Evolutionary conservation across 2,113 vertebrate species (phyloP).

Genomic region (Phodopus roborovskii): DNA sequence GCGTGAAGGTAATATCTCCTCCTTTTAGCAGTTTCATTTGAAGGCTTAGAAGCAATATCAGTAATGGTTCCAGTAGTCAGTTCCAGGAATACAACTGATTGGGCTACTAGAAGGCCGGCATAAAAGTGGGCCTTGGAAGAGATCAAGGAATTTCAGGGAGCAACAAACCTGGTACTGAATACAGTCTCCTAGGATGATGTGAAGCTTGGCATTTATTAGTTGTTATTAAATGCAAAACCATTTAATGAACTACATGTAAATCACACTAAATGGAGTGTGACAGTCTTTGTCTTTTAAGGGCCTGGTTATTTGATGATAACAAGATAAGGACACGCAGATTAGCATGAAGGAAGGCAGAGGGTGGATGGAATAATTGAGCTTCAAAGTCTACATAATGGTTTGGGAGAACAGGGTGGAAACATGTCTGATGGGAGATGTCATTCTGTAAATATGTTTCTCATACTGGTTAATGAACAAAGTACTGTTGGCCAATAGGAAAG

Average conservation of each 20-base stretch:
- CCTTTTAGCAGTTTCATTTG: background rate
- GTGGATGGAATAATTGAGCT: background rate
- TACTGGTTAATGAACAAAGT: too few relatives aligned
- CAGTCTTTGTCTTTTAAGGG: background rate
- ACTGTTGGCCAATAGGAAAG: too few relatives aligned
- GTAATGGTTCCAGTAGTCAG: background rate
- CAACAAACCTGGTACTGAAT: background rate
- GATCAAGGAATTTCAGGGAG: background rate
- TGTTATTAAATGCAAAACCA: slow-evolving; percentile 34
- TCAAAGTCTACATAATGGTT: background rate
- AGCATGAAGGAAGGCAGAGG: too few relatives aligned
- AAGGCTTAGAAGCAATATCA: background rate
- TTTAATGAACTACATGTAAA: background rate
- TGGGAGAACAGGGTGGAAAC: background rate
- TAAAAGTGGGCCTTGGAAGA: slow-evolving; percentile 20
- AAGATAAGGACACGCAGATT: background rate
- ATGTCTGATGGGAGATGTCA: too few relatives aligned
- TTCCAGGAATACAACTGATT: background rate
- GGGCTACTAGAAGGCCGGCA: background rate
- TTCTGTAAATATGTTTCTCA: too few relatives aligned
- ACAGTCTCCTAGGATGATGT: background rate
- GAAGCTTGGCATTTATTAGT: background rate
- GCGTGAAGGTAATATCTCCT: background rate
- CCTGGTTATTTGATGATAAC: background rate
- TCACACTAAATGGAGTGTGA: background rate